Conservation (phyloP, 2,888 invertebrate genomes). For the Apamea crenata region DNA sequence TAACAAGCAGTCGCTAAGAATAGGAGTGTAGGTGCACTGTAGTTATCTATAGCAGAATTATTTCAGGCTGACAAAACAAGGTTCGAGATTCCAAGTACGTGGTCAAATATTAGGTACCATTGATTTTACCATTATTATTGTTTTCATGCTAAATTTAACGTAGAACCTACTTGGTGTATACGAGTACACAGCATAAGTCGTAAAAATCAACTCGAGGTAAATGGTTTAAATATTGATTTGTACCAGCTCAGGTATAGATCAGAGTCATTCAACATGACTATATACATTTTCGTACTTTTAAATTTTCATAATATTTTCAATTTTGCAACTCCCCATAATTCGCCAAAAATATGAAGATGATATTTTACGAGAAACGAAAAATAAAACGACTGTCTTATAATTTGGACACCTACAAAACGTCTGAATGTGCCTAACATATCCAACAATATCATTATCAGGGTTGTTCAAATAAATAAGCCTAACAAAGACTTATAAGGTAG, state of each 20-base stretch:
- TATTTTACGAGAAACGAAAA: background rate
- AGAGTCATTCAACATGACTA: constrained; percentile 28
- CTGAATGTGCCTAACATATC: constrained; percentile 3
- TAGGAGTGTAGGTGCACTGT: background rate
- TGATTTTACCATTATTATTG: constrained; percentile 45
- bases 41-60: background rate
- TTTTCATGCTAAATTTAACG: constrained; percentile 33
- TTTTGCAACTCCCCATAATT: background rate
- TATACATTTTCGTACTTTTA: background rate
- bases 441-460: constrained; percentile 39
- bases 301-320: background rate
- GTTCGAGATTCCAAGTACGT: background rate
- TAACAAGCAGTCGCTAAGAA: constrained; percentile 7
- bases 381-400: background rate
- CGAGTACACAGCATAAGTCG: constrained; percentile 32
- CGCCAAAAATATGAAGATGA: background rate
- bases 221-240: constrained; percentile 53
- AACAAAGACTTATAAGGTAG: constrained; percentile 45
- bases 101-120: constrained; percentile 5
- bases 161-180: constrained; percentile 13
- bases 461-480: constrained; percentile 48
- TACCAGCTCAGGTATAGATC: constrained; percentile 18
- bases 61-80: background rate
- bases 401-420: background rate
- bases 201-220: constrained; percentile 48